These are phyloP conservation scores for Pterocles burchelli DNA, from an alignment of 2,113 vertebrate genomes.

Conservation along the genomic window DNA sequence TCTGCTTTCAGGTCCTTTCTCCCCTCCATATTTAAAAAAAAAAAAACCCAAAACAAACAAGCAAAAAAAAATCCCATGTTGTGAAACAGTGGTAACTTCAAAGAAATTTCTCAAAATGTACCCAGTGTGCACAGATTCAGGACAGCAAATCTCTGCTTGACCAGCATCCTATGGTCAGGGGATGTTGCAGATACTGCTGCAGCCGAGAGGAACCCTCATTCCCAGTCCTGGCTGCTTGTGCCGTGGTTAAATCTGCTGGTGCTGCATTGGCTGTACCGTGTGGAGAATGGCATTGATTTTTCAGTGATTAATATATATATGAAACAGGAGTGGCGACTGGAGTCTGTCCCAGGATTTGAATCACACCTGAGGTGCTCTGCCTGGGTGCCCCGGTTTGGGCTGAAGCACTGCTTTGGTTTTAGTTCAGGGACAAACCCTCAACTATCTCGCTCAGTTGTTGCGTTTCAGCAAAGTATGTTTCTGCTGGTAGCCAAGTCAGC, in stretches of 20 bases:
- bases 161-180: too few species aligned
- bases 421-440: neutral
- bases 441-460: neutral
- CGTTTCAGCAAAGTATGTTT: neutral
- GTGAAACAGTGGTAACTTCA: neutral
- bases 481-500: neutral
- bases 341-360: neutral
- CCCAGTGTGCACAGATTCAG: neutral
- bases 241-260: neutral
- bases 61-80: neutral
- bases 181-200: neutral
- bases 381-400: neutral
- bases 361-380: too few species aligned
- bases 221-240: rapidly evolving
- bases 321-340: neutral
- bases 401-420: neutral
- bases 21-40: neutral
- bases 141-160: neutral
- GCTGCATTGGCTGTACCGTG: neutral
- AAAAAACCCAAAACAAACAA: neutral
- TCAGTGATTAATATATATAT: neutral
- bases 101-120: neutral
- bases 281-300: neutral
- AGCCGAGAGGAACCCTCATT: neutral
- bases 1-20: neutral